Conservation (phyloP, 2,797 vertebrate genomes). For the Gambusia yucatana region DNA sequence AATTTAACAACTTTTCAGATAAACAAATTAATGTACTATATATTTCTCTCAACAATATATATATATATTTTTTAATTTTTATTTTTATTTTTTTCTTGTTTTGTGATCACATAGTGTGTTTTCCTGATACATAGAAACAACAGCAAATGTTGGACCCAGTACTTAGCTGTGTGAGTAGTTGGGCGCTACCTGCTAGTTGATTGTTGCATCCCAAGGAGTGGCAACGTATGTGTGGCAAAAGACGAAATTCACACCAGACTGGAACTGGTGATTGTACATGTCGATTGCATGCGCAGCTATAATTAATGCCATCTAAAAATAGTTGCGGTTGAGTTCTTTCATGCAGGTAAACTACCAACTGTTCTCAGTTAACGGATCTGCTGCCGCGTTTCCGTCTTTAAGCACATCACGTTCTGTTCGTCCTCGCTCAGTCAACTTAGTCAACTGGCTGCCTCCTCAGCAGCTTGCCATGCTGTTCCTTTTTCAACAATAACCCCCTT, state of each 20-base stretch:
- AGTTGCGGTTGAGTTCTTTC: not conserved
- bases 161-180: not conserved
- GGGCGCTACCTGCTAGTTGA: not conserved
- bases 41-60: not conserved
- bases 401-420: not conserved
- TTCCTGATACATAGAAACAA: too few relatives aligned
- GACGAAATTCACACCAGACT: not conserved
- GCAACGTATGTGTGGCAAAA: not conserved
- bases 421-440: not conserved
- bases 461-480: not conserved
- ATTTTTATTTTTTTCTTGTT: too few relatives aligned
- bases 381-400: not conserved
- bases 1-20: not conserved
- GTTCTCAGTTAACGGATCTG: not conserved
- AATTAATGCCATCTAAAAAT: not conserved
- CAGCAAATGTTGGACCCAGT: too few relatives aligned
- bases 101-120: too few relatives aligned
- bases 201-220: not conserved
- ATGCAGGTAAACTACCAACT: not conserved
- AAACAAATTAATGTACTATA: not conserved
- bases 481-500: not conserved
- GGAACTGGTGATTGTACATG: not conserved
- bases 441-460: not conserved
- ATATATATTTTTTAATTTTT: too few relatives aligned
- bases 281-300: not conserved